phyloP scores from a whole-genome alignment of 92 coral and sea anemone genomes.

The Phymanthus crucifer region DNA sequence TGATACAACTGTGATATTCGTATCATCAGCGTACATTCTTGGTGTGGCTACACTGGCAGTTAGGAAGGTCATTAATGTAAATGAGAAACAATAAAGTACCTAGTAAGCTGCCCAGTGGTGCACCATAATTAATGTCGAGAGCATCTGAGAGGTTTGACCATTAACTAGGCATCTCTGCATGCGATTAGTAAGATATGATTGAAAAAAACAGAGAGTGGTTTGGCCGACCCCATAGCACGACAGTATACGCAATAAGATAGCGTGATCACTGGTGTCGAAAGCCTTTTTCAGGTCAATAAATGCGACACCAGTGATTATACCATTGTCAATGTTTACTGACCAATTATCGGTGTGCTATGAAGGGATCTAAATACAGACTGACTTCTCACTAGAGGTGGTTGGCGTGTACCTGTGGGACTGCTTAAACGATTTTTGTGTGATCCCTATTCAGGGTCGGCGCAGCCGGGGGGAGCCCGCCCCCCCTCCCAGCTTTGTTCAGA shows the following conservation, averaged over 20 bases:
- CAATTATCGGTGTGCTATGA: neutral
- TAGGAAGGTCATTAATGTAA: neutral
- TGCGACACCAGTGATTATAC: no score
- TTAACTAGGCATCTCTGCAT: neutral
- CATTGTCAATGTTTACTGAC: neutral
- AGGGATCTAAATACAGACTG: neutral
- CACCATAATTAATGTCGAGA: no score
- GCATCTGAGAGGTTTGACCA: no score
- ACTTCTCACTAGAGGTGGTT: neutral
- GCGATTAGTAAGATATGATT: neutral
- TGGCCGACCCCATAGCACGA: neutral
- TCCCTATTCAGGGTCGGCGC: no score
- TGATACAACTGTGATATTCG: neutral
- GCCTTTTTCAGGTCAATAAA: neutral
- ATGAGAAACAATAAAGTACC: neutral
- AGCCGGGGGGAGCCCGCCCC: no score
- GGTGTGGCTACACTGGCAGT: neutral
- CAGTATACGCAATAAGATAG: neutral
- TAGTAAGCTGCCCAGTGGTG: neutral
- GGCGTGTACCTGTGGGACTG: no score
- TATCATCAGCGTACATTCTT: neutral
- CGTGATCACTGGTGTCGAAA: neutral
- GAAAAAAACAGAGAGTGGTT: neutral
- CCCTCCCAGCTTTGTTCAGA: no score
- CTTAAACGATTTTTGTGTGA: no score